phyloP scores from a whole-genome alignment of 2,113 vertebrate genomes.

The Megaceryle maxima region DNA sequence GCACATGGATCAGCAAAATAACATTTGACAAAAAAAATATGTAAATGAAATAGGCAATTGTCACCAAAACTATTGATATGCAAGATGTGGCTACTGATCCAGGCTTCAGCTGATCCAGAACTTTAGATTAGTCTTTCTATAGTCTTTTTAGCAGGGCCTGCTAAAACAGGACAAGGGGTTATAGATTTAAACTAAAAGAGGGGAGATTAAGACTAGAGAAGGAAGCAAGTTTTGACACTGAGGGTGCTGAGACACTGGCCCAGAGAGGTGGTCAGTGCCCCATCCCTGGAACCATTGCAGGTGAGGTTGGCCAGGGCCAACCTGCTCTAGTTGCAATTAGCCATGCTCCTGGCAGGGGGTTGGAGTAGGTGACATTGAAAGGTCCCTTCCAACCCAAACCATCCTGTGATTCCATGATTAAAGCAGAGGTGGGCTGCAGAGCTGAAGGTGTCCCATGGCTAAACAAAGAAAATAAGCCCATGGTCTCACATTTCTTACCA shows the following conservation, averaged over 20 bases:
- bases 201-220: neutral
- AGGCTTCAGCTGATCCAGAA: neutral
- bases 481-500: neutral
- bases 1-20: neutral
- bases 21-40: neutral
- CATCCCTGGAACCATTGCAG: neutral
- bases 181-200: neutral
- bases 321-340: neutral
- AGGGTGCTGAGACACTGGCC: neutral
- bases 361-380: neutral
- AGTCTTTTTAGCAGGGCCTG: neutral
- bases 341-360: neutral
- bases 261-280: neutral
- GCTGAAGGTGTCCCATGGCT: neutral
- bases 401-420: neutral
- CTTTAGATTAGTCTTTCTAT: neutral
- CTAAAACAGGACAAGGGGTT: neutral
- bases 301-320: neutral
- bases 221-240: neutral
- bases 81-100: neutral
- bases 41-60: rapidly evolving
- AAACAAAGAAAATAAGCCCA: neutral
- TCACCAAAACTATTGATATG: neutral
- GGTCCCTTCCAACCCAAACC: neutral
- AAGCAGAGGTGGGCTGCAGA: neutral